phyloP scores from a whole-genome alignment of 64 coral and sea anemone genomes.

The Cladopsammia gracilis region DNA sequence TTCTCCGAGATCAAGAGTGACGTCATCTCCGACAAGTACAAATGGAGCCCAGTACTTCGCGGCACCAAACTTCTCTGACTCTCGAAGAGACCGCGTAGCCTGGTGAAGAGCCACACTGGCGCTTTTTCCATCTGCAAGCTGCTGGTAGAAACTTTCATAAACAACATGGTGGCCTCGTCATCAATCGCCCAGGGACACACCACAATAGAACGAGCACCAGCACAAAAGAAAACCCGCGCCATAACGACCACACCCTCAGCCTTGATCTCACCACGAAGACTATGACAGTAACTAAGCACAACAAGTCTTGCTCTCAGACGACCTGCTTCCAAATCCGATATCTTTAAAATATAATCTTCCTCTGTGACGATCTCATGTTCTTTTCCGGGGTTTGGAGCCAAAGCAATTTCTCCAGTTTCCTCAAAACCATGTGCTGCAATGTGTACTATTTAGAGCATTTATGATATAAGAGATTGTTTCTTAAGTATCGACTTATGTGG shows the following conservation, averaged over 20 bases:
- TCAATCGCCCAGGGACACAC: no score
- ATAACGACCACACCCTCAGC: no score
- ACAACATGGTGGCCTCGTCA: no score
- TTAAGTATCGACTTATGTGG: not conserved
- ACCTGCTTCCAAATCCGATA: constrained; percentile 21
- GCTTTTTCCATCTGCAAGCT: no score
- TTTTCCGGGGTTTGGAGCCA: not conserved
- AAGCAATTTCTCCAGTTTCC: constrained; percentile 1
- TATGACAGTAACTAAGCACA: no score
- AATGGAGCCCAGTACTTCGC: constrained; percentile 45
- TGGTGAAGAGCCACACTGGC: not conserved
- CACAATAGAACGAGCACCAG: no score
- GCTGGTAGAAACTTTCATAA: no score
- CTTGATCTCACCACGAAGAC: no score
- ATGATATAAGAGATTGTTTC: not conserved
- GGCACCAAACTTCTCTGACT: not conserved
- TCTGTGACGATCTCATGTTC: not conserved
- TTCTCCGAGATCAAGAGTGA: no score
- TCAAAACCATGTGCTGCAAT: constrained; percentile 11
- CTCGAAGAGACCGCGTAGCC: not conserved
- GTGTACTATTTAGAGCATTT: not conserved
- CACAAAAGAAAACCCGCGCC: no score
- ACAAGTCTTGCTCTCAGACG: no score
- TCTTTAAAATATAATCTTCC: constrained; percentile 40
- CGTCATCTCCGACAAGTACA: no score